Percentiles rank a stretch among this genome's conserved stretches.
phyloP scores from a whole-genome alignment of 2,888 invertebrate genomes.

The Volucella bombylans region DNA sequence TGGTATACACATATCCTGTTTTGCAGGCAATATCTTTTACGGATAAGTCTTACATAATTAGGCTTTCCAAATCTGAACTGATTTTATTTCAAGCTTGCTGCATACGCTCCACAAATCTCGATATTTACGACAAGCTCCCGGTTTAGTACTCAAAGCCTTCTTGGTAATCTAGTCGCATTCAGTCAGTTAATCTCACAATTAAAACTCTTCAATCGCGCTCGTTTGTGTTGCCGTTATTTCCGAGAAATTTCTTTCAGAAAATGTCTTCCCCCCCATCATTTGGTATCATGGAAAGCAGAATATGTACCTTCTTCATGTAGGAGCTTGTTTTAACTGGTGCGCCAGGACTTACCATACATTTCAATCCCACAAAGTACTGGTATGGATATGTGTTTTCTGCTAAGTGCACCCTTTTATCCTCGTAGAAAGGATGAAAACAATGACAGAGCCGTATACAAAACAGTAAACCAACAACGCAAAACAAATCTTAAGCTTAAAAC shows the following conservation, averaged over 20 bases:
- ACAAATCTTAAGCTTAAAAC: constrained; percentile 58
- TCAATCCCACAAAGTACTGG: constrained; percentile 5
- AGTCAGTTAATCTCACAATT: constrained; percentile 33
- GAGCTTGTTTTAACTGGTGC: constrained; percentile 22
- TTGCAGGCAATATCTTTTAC: too few relatives aligned
- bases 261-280: constrained; percentile 62
- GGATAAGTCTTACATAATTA: too few relatives aligned
- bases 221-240: constrained; percentile 53
- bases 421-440: not conserved
- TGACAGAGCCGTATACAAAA: not conserved
- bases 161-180: too few relatives aligned
- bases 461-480: constrained; percentile 26
- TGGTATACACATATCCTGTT: too few relatives aligned
- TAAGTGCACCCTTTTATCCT: constrained; percentile 68
- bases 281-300: constrained; percentile 45
- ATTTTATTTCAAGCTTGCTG: too few relatives aligned
- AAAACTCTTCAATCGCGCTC: constrained; percentile 48
- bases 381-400: constrained; percentile 54
- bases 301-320: constrained; percentile 34
- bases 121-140: too few relatives aligned
- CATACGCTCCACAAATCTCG: too few relatives aligned
- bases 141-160: too few relatives aligned
- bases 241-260: constrained; percentile 55
- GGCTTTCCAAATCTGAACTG: too few relatives aligned
- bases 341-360: constrained; percentile 54